These are phyloP conservation scores for Menidia menidia DNA, from an alignment of 2,797 vertebrate genomes.

Conservation along the genomic window DNA sequence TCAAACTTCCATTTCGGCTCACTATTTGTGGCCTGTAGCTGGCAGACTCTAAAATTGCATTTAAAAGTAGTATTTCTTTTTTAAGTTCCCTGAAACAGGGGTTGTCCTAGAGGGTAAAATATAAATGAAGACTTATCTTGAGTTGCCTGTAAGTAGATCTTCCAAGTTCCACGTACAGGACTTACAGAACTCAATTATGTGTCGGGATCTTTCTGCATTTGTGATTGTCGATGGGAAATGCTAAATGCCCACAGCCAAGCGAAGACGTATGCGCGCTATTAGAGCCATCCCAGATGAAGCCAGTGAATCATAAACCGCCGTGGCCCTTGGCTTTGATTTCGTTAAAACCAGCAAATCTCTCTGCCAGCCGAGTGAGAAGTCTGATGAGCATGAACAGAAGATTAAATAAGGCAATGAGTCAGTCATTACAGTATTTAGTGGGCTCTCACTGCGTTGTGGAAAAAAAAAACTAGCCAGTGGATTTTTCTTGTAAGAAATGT, in stretches of 20 bases:
- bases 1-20: neutral
- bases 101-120: conserved; percentile 19
- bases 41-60: conserved; percentile 8
- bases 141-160: conserved; percentile 33
- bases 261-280: conserved; percentile 47
- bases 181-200: conserved; percentile 14
- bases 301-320: conserved; percentile 40
- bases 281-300: conserved; percentile 43
- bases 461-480: neutral
- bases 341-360: conserved; percentile 23
- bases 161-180: neutral
- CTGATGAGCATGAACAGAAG: conserved; percentile 48
- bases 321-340: conserved; percentile 41
- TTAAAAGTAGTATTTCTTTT: conserved; percentile 11
- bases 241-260: conserved; percentile 49
- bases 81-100: conserved; percentile 1
- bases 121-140: conserved; percentile 28
- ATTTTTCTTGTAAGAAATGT: neutral
- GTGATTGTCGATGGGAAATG: conserved; percentile 49
- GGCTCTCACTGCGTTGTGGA: neutral
- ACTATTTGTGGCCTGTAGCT: conserved; percentile 21
- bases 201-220: conserved; percentile 5
- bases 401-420: conserved; percentile 49
- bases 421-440: conserved; percentile 44
- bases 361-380: conserved; percentile 38